A percentile compares a stretch with the other conserved stretches of the same genome.
Evolutionary conservation across 2,797 vertebrate species (phyloP).

Genomic region (Crocodylus rhombifer): DNA sequence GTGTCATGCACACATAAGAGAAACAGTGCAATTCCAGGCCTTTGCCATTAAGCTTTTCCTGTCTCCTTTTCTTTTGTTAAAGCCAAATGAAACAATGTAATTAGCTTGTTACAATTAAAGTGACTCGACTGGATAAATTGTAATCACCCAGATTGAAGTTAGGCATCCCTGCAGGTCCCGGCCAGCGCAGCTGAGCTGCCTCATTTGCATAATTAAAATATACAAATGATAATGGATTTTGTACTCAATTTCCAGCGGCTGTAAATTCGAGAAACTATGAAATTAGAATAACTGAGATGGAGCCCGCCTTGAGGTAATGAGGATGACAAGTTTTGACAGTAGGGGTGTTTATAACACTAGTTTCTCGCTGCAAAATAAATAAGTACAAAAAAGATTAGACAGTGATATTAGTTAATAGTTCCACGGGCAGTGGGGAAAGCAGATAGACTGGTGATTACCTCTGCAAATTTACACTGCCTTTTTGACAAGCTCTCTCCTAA

Average conservation of each 20-base stretch:
- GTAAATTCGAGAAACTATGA: constrained; percentile 98
- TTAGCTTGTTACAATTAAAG: constrained; percentile 99
- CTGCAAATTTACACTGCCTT: constrained; percentile 91
- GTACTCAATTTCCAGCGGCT: constrained; percentile 99
- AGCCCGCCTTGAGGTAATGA: constrained; percentile 89
- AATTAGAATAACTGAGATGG: constrained; percentile 97
- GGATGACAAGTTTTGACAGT: constrained; percentile 89
- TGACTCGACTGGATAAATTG: constrained; percentile 99
- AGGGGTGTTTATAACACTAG: constrained; percentile 86
- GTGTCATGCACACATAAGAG: constrained; percentile 38
- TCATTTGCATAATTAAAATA: constrained; percentile 99
- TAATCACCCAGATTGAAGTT: constrained; percentile 99
- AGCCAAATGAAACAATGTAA: constrained; percentile 99
- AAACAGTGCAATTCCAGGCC: neutral
- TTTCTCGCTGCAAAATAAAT: constrained; percentile 86
- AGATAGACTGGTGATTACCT: constrained; percentile 95
- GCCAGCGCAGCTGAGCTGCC: constrained; percentile 98
- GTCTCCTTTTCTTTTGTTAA: constrained; percentile 97
- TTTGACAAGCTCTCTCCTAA: constrained; percentile 88
- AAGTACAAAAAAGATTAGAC: constrained; percentile 88
- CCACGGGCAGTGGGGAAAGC: constrained; percentile 82
- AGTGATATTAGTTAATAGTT: constrained; percentile 91
- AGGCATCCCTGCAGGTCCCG: constrained; percentile 97
- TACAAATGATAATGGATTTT: constrained; percentile 99
- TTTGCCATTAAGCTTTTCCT: constrained; percentile 85